phyloP scores from a whole-genome alignment of 2,113 vertebrate species.

The Heptranchias perlo region DNA sequence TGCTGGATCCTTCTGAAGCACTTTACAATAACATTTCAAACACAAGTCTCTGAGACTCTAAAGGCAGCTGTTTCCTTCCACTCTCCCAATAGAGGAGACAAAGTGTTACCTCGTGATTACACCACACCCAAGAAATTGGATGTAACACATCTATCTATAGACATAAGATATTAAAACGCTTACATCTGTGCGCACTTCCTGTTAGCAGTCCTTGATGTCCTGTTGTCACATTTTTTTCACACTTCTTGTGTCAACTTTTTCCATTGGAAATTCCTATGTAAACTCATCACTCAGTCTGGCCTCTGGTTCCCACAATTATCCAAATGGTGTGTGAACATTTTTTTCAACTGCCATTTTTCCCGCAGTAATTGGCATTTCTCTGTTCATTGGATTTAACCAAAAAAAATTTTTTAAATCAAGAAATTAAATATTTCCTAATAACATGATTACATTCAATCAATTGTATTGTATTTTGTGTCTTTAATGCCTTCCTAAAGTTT shows the following conservation, averaged over 20 bases:
- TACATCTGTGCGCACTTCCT: not conserved
- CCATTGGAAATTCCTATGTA: not conserved
- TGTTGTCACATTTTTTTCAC: not conserved
- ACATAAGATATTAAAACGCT: not conserved
- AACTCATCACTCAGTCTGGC: not conserved
- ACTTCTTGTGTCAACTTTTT: not conserved
- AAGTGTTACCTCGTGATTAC: not conserved
- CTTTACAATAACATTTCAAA: not conserved
- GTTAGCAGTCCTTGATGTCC: not conserved
- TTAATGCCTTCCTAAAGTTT: not conserved
- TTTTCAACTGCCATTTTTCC: not conserved
- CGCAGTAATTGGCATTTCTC: not conserved
- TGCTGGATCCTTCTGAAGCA: not conserved
- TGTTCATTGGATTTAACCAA: not conserved
- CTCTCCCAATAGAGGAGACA: not conserved
- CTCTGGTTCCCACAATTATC: not conserved
- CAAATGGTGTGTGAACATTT: too few relatives aligned
- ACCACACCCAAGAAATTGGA: not conserved
- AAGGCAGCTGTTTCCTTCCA: not conserved
- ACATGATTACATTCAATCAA: not conserved
- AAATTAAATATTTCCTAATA: not conserved
- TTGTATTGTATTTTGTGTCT: not conserved
- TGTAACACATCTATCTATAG: not conserved
- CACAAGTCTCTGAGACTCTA: not conserved
- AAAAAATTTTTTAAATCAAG: not conserved